Percentiles rank a stretch among this genome's conserved stretches.
Evolutionary conservation across 2,888 invertebrate genomes (phyloP).

Genomic region (Leptura quadrifasciata): DNA sequence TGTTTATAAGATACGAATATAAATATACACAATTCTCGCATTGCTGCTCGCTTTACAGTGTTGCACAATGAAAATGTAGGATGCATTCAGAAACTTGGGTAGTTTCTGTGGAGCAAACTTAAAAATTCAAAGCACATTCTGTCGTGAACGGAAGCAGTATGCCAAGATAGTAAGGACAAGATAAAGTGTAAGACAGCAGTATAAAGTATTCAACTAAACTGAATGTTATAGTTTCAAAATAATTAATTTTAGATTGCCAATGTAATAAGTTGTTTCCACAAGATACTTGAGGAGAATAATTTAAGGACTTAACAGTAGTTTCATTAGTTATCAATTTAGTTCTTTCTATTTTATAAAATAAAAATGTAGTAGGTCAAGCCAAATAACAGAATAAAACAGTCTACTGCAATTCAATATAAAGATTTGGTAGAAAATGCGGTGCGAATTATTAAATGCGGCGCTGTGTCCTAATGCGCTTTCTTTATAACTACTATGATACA

Average conservation of each 20-base stretch:
- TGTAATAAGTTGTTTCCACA: neutral
- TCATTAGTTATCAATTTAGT: no score
- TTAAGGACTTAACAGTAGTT: no score
- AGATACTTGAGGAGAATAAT: neutral
- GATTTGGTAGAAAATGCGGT: no score
- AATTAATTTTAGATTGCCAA: neutral
- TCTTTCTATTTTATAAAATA: no score
- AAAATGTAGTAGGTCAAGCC: no score
- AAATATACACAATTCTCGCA: neutral
- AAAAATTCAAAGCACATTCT: neutral
- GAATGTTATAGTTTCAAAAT: neutral
- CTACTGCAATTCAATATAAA: no score
- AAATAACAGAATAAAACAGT: no score
- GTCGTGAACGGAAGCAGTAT: neutral
- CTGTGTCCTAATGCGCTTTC: no score
- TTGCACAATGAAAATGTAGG: neutral
- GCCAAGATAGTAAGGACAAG: neutral
- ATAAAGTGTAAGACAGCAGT: neutral
- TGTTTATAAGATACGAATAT: neutral
- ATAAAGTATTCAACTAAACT: neutral
- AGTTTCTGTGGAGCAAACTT: neutral
- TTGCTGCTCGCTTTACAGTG: neutral
- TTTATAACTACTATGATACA: no score
- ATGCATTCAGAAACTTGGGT: neutral
- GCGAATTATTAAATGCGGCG: no score